Percentiles rank a stretch among this genome's conserved stretches.
Evolutionary conservation across 2,113 vertebrate genomes (phyloP).

Genomic region (Neotoma lepida): DNA sequence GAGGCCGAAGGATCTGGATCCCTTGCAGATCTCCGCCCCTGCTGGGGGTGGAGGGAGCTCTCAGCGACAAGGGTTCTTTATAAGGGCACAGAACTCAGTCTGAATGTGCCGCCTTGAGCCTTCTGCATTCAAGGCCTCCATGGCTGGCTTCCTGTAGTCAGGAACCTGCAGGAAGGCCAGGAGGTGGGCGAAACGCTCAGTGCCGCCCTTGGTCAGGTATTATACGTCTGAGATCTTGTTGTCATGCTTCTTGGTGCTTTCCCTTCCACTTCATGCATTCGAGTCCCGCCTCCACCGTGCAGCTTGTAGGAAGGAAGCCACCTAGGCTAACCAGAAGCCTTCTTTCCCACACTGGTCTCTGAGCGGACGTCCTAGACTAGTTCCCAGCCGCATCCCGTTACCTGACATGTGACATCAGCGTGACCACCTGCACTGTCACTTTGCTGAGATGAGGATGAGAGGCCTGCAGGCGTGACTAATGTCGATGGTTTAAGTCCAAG

Average conservation of each 20-base stretch:
- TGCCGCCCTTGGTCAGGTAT: not conserved
- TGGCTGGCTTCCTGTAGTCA: not conserved
- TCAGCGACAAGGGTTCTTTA: not conserved
- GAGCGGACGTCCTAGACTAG: not conserved
- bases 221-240: not conserved
- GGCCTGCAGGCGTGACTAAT: not conserved
- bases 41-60: not conserved
- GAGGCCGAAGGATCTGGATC: conserved; percentile 55
- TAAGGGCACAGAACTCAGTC: not conserved
- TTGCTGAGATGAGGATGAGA: not conserved
- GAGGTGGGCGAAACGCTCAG: not conserved
- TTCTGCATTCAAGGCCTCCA: not conserved
- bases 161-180: not conserved
- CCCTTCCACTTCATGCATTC: not conserved
- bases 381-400: conserved; percentile 19
- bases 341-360: not conserved
- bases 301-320: not conserved
- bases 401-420: conserved; percentile 38
- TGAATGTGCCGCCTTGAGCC: not conserved
- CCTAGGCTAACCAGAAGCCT: not conserved
- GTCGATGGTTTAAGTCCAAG: not conserved
- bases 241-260: not conserved
- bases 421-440: not conserved
- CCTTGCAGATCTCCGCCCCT: not conserved
- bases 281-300: not conserved